Conservation (phyloP, 2,797 vertebrate species). For the Borostomias antarcticus region DNA sequence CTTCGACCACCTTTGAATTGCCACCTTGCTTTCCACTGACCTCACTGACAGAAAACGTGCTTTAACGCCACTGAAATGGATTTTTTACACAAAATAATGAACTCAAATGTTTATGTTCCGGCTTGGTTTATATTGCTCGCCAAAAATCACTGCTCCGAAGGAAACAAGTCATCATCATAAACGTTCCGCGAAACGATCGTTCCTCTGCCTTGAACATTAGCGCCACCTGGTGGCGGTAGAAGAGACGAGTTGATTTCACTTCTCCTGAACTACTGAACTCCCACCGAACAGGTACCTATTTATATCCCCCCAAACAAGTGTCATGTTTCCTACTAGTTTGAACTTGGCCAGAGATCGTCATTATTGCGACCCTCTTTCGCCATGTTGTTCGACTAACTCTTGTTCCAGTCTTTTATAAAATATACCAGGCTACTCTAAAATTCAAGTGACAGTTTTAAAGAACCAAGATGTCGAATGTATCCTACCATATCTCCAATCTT, state of each 20-base stretch:
- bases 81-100: too few species aligned
- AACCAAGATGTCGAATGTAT: conserved; percentile 82
- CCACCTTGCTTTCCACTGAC: too few species aligned
- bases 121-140: too few species aligned
- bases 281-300: conserved; percentile 65
- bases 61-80: too few species aligned
- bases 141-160: not conserved
- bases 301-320: conserved; percentile 63
- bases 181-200: not conserved
- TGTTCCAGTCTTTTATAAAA: conserved; percentile 8
- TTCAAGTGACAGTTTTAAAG: conserved; percentile 22
- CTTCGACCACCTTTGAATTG: too few species aligned
- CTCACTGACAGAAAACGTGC: too few species aligned
- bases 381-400: conserved; percentile 62
- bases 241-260: not conserved
- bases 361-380: conserved; percentile 44
- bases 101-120: too few species aligned
- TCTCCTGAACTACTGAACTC: not conserved
- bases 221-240: conserved; percentile 49
- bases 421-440: conserved; percentile 17
- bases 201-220: not conserved
- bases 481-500: conserved; percentile 92
- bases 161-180: not conserved
- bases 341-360: conserved; percentile 33
- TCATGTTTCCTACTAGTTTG: conserved; percentile 64